Evolutionary conservation across 2,888 invertebrate species (phyloP), one percentile per base, ranked within the genome.

Genomic region (Halocaridina rubra): DNA sequence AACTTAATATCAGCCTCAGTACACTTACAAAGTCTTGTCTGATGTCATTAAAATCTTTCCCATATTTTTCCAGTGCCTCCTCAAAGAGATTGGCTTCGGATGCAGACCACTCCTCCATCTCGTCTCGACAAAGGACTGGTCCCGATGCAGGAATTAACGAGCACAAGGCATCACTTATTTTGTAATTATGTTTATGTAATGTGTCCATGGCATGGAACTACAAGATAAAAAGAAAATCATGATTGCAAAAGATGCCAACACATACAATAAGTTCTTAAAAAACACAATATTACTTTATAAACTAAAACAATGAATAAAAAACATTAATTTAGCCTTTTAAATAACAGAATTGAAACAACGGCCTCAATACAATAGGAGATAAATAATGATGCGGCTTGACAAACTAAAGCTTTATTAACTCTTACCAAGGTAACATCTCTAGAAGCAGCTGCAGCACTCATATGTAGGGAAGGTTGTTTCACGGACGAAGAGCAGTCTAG

Each of bases 61-160:
- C 98, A 91, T 97, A 97, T 92, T 97, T 97, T 91, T 97, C 89
- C 90, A 99, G 93, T 64, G 99, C 99, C 92, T 99, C 99, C 92
- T 99, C 99, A 92, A 99, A 99, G 84, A 99, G 94, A 92, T 98
- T 98, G 79, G 99, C 98, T 92, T 99, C 99, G 13, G 98, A 97
- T 64, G 99, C 98, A 89, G 98, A 98, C 99, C 99, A 99, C 92
- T 99, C 99, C 92, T 99, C 99, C 96, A 99, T 98, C 93, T 99
- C 99, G 93, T 99, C 99, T 89, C 98, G 94, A 92, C 97, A 97
- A 89, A 99, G 93, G 89, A 98, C 97, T 5, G 99, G 99, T 19
- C 98, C 98, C 89, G 96, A 96, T 89, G 95, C 95, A 84, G 98
- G 98, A 90, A 98, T 98, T 90, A 99, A 93, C 81, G 97, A 96